A percentile compares a stretch with the other conserved stretches of the same genome.
Evolutionary conservation across 2,113 vertebrate genomes (phyloP).

Genomic region (Colistium nudipinnis): DNA sequence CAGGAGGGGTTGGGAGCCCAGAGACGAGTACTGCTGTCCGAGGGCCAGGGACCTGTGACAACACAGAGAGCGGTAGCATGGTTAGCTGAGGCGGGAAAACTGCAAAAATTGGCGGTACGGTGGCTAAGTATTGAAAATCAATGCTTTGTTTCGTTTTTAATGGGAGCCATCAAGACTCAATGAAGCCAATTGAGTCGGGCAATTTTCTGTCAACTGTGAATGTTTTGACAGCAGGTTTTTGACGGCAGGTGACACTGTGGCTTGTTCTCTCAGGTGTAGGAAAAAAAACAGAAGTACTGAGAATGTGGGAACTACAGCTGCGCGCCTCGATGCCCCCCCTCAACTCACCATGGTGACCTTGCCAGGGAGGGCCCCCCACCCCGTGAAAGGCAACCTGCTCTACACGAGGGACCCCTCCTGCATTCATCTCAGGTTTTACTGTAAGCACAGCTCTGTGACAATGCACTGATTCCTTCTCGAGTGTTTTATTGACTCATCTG

Average conservation of each 20-base stretch:
- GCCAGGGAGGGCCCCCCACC: conserved; percentile 12
- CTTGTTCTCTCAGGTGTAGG: too few relatives aligned
- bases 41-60: conserved; percentile 92
- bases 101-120: not conserved
- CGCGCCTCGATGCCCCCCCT: not conserved
- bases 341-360: conserved; percentile 22
- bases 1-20: conserved; percentile 92
- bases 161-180: too few relatives aligned
- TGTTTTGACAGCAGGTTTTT: too few relatives aligned
- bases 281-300: too few relatives aligned
- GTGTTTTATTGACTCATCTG: conserved; percentile 54
- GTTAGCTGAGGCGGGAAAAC: not conserved
- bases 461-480: conserved; percentile 27
- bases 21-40: conserved; percentile 91
- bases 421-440: conserved; percentile 35
- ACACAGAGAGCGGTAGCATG: not conserved
- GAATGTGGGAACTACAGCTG: not conserved
- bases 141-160: too few relatives aligned
- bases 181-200: too few relatives aligned
- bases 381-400: conserved; percentile 14
- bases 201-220: too few relatives aligned
- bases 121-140: too few relatives aligned
- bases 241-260: too few relatives aligned
- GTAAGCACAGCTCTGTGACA: conserved; percentile 18
- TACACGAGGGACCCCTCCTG: not conserved